Conservation (phyloP, 2,113 vertebrate genomes). For the Archocentrus centrarchus region DNA sequence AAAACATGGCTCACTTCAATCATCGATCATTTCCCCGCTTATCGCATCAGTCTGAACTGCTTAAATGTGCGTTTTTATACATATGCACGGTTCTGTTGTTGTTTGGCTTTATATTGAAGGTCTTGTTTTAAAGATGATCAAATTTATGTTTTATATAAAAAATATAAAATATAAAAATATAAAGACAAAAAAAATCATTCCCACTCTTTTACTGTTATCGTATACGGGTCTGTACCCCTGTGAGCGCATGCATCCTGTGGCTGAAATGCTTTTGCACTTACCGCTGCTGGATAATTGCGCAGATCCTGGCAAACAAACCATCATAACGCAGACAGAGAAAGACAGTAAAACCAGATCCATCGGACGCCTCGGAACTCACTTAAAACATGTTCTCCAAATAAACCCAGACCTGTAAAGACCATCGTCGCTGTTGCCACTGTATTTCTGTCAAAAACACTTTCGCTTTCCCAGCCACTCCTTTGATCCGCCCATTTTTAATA, state of each 20-base stretch:
- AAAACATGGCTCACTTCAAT: background rate
- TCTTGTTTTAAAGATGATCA: background rate
- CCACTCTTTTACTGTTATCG: too few relatives aligned
- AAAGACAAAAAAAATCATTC: too few relatives aligned
- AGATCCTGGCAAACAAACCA: background rate
- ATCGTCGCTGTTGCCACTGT: background rate
- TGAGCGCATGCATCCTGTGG: background rate
- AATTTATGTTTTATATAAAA: background rate
- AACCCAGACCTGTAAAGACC: background rate
- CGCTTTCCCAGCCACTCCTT: slow-evolving; percentile 14
- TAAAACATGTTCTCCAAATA: background rate
- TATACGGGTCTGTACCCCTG: background rate
- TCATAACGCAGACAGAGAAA: background rate
- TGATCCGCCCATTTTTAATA: background rate
- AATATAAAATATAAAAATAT: too few relatives aligned
- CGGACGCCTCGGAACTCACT: background rate
- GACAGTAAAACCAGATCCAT: slow-evolving; percentile 43
- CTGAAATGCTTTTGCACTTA: slow-evolving; percentile 20
- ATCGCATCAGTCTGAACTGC: background rate
- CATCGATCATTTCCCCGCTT: background rate
- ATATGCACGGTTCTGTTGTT: background rate
- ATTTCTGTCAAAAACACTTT: background rate
- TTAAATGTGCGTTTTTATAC: background rate
- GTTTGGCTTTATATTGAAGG: background rate
- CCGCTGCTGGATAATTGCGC: background rate